Percentiles rank a stretch among this genome's conserved stretches.
phyloP scores from a whole-genome alignment of 2,888 invertebrate species.

The Psylliodes chrysocephalus region DNA sequence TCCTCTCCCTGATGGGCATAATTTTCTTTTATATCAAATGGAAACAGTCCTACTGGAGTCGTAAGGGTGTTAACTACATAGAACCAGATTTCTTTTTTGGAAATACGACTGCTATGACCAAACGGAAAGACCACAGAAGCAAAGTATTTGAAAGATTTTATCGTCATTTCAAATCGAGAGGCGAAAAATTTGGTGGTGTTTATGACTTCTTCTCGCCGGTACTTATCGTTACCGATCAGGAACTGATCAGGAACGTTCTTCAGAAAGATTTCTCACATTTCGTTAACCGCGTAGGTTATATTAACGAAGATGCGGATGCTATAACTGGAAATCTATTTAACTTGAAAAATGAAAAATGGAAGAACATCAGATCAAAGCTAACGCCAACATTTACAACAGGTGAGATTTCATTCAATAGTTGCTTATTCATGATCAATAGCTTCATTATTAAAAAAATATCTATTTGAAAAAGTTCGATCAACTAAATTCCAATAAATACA shows the following conservation, averaged over 20 bases:
- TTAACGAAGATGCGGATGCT: constrained; percentile 68
- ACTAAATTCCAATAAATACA: no score
- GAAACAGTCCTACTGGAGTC: constrained; percentile 42
- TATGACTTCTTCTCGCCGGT: constrained; percentile 42
- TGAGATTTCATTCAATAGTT: no score
- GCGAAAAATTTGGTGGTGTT: constrained; percentile 45
- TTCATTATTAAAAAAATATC: no score
- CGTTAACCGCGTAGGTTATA: constrained; percentile 69
- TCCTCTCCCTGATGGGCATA: neutral
- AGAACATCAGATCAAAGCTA: constrained; percentile 68
- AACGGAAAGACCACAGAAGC: constrained; percentile 22
- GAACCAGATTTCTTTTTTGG: constrained; percentile 52
- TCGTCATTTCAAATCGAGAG: constrained; percentile 38
- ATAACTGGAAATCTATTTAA: constrained; percentile 69
- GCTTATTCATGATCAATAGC: no score
- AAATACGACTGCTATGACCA: constrained; percentile 33
- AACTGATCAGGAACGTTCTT: constrained; percentile 61
- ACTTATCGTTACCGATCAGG: constrained; percentile 45
- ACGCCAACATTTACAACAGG: constrained; percentile 64
- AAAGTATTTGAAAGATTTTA: constrained; percentile 36
- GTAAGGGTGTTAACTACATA: constrained; percentile 35
- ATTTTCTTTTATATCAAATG: constrained; percentile 28
- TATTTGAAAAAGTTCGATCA: no score
- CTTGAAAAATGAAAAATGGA: constrained; percentile 69
- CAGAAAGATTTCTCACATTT: constrained; percentile 71